Evolutionary conservation across 2,888 invertebrate species (phyloP).

Genomic region (Zaprionus bogoriensis): DNA sequence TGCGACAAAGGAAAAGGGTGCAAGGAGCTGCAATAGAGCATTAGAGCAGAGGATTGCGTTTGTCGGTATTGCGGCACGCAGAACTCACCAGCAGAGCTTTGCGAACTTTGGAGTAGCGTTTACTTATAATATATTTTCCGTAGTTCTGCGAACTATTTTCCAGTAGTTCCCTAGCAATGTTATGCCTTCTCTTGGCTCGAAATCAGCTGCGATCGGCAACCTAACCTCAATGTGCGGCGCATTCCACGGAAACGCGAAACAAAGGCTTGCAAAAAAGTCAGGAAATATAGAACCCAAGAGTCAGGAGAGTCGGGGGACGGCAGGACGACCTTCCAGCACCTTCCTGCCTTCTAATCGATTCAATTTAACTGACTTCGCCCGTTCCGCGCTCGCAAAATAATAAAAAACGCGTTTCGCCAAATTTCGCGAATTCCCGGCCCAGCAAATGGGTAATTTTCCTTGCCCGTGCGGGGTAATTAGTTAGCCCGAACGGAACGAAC

Average conservation of each 20-base stretch:
- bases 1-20: slow-evolving; percentile 38
- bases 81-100: too few species aligned
- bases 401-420: slow-evolving; percentile 28
- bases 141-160: slow-evolving; percentile 20
- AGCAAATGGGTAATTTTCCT: slow-evolving; percentile 73
- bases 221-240: neutral
- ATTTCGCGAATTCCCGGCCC: slow-evolving; percentile 68
- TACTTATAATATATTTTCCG: neutral
- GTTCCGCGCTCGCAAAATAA: slow-evolving; percentile 46
- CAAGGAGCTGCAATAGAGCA: too few species aligned
- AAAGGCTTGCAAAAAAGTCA: slow-evolving; percentile 75
- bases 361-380: slow-evolving; percentile 67
- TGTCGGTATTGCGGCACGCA: neutral
- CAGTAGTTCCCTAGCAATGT: slow-evolving; percentile 16
- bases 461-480: slow-evolving; percentile 63
- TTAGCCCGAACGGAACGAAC: slow-evolving; percentile 65
- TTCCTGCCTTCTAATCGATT: slow-evolving; percentile 69
- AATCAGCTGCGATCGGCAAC: slow-evolving; percentile 26
- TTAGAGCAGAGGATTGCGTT: slow-evolving; percentile 7
- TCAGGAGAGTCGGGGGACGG: neutral
- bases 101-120: neutral
- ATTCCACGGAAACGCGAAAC: slow-evolving; percentile 53
- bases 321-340: slow-evolving; percentile 28
- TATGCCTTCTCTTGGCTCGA: slow-evolving; percentile 4
- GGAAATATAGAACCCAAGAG: slow-evolving; percentile 41